Percentiles rank a stretch among this genome's conserved stretches.
These are phyloP conservation scores for Nothocercus nigrocapillus DNA, from an alignment of 2,113 vertebrate genomes.

Conservation along the genomic window DNA sequence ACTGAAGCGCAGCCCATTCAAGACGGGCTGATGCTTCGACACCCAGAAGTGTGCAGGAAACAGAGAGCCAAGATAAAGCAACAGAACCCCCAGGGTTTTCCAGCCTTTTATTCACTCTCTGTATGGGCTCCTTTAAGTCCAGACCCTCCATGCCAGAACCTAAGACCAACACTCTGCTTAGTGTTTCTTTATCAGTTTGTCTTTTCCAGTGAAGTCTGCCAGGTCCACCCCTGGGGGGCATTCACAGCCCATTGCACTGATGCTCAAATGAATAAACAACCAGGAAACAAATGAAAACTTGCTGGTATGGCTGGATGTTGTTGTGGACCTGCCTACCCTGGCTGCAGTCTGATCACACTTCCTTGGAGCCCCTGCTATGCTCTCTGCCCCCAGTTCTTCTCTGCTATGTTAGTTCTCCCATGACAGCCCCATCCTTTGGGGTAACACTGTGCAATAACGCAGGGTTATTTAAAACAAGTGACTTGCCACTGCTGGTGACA, in stretches of 20 bases:
- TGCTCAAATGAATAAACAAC: neutral
- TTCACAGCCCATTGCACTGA: neutral
- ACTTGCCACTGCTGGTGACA: neutral
- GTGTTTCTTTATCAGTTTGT: neutral
- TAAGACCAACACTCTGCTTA: too few relatives aligned
- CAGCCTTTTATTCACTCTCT: neutral
- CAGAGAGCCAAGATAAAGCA: neutral
- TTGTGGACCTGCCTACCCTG: fast-evolving
- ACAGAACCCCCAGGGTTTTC: neutral
- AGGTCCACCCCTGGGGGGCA: neutral
- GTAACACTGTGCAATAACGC: neutral
- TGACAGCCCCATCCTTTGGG: neutral
- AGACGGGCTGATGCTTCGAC: neutral
- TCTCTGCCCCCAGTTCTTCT: neutral
- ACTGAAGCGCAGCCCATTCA: neutral
- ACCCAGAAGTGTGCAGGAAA: neutral
- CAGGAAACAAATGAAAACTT: neutral
- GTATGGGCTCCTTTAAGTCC: neutral
- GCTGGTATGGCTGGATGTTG: neutral
- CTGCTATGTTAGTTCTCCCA: neutral
- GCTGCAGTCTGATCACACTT: neutral
- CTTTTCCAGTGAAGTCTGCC: neutral
- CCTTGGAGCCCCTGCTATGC: neutral
- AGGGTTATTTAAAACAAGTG: neutral
- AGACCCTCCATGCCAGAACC: neutral